phyloP scores from a whole-genome alignment of 2,888 invertebrate genomes.

The Diachrysia chrysitis region DNA sequence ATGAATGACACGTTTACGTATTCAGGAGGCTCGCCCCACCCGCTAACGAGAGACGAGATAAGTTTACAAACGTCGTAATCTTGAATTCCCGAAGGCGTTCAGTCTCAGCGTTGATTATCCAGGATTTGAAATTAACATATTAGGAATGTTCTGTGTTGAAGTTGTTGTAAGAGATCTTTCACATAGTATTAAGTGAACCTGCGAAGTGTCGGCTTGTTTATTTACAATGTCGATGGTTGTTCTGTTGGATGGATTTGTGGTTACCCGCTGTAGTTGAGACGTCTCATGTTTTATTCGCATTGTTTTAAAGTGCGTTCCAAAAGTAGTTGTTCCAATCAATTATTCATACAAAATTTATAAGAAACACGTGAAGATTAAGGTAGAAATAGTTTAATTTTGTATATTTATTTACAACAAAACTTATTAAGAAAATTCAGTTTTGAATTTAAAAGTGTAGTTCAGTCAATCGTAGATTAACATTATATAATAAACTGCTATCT shows the following conservation, averaged over 20 bases:
- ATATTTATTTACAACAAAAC: no score
- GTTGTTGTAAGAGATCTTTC: constrained; percentile 49
- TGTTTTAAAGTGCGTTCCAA: not conserved
- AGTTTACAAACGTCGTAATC: constrained; percentile 86
- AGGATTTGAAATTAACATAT: constrained; percentile 85
- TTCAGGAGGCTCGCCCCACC: constrained; percentile 81
- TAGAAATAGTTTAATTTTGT: not conserved
- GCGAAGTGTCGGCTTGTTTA: constrained; percentile 34
- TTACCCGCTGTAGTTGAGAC: constrained; percentile 29
- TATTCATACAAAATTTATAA: not conserved
- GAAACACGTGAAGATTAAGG: not conserved
- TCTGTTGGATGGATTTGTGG: constrained; percentile 38
- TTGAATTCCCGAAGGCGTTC: constrained; percentile 83
- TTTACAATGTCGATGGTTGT: constrained; percentile 45
- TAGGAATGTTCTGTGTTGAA: constrained; percentile 65
- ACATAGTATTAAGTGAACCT: constrained; percentile 36
- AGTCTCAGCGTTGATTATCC: constrained; percentile 84
- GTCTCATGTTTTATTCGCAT: constrained; percentile 32
- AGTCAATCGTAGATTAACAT: no score
- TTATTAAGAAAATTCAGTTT: no score
- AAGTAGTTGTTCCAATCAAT: not conserved
- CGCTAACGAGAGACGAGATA: constrained; percentile 87
- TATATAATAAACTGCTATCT: no score
- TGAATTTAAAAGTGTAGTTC: no score
- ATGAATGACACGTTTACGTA: constrained; percentile 87